Evolutionary conservation across 2,888 invertebrate genomes (phyloP), one percentile per base, ranked within the genome.

Genomic region (Drosophila atripex): DNA sequence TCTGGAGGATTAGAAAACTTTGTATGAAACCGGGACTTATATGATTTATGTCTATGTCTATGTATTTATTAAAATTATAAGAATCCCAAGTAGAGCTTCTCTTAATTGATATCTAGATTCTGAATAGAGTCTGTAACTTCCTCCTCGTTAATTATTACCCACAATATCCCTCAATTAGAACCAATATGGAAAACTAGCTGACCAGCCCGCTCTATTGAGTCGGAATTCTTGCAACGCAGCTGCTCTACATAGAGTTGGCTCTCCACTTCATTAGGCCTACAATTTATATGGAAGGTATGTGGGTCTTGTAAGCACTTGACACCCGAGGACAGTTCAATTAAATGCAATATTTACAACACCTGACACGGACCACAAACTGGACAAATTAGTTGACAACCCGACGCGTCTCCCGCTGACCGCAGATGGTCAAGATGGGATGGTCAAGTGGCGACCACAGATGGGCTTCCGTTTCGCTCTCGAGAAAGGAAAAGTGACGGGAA

Each of bases 301-400:
- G 21, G 21, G 21, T 39, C 47, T 30, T 28, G 43, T 18, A 39
- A 43, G 57, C 60, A 50, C 14, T 43, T 57, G 73, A 84, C 61
- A 45, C 50, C 25, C 21, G n/a, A 12, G 43, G 70, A 70, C 76
- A 80, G 77, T 70, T 86, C 86, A 80, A 84, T 86, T 84, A 86
- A 84, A 79, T 77, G 77, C 73, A 28, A 84, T 82, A 76, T 84
- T 84, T 84, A 84, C 84, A 72, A 71, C 76, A 71, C 58, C 55
- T 61, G 85, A 80, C 73, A 80, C 78, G 79, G 73, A 77, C 74
- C 79, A 86, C 79, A 86, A 80, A 79, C 60, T 75, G 80, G 60
- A 74, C 77, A 83, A 70, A 77, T 82, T 78, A 61, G 73, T 75
- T 71, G 77, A 70, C 77, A 77, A 70, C 14, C 18, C 50, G 25